These are phyloP conservation scores for Battus philenor DNA, from an alignment of 1,140 invertebrate species.

Conservation along the genomic window DNA sequence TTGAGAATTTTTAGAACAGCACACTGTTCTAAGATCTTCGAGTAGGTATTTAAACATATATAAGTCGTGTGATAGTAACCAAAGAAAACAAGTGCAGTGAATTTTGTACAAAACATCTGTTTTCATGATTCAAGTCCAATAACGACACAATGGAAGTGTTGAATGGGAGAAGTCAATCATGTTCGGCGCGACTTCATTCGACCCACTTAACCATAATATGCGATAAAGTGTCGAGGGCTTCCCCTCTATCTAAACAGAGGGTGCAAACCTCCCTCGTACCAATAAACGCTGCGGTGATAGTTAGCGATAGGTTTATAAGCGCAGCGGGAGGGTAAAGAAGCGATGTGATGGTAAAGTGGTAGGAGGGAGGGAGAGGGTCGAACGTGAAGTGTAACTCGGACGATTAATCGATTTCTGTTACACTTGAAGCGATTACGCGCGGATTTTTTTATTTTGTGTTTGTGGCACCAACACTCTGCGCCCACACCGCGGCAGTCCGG, in stretches of 20 bases:
- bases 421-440: slow-evolving; percentile 29
- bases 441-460: slow-evolving; percentile 27
- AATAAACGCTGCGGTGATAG: neutral
- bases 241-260: slow-evolving; percentile 35
- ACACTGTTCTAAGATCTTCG: too few species aligned
- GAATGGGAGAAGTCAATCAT: slow-evolving; percentile 35
- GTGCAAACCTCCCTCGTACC: slow-evolving; percentile 23
- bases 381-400: slow-evolving; percentile 24
- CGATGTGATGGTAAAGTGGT: slow-evolving; percentile 26
- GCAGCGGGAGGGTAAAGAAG: neutral
- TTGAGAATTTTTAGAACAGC: too few species aligned
- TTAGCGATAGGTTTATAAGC: neutral
- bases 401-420: slow-evolving; percentile 41
- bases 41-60: too few species aligned
- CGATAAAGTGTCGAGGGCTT: slow-evolving; percentile 33
- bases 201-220: slow-evolving; percentile 35
- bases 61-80: too few species aligned
- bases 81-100: too few species aligned
- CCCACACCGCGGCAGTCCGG: too few species aligned
- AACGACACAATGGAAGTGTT: too few species aligned
- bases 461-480: too few species aligned
- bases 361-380: slow-evolving; percentile 23
- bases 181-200: slow-evolving; percentile 25
- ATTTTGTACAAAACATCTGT: too few species aligned
- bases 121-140: too few species aligned